phyloP scores from a whole-genome alignment of 2,888 invertebrate species.

The Neria commutata region DNA sequence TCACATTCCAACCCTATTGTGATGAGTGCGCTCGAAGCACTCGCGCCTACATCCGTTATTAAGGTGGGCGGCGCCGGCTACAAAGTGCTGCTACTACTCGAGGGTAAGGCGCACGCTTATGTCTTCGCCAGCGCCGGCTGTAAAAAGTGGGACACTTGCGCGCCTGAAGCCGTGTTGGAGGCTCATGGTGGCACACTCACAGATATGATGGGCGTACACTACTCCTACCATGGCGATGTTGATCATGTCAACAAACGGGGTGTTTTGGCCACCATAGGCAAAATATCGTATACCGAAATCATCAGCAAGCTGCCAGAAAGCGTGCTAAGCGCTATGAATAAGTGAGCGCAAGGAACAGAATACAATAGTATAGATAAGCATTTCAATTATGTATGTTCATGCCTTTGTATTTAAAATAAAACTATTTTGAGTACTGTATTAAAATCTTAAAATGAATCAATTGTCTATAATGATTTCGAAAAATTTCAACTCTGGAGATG shows the following conservation, averaged over 20 bases:
- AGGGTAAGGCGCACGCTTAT: slow-evolving; percentile 95
- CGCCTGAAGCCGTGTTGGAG: slow-evolving; percentile 90
- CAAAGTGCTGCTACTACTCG: slow-evolving; percentile 80
- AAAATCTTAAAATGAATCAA: too few relatives aligned
- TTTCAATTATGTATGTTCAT: too few relatives aligned
- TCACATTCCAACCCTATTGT: slow-evolving; percentile 88
- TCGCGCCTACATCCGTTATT: slow-evolving; percentile 82
- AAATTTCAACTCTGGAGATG: too few relatives aligned
- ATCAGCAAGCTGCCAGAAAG: slow-evolving; percentile 75
- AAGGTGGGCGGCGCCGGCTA: slow-evolving; percentile 96
- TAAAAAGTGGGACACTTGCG: slow-evolving; percentile 99
- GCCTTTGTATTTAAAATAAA: too few relatives aligned
- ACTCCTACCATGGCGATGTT: slow-evolving; percentile 71
- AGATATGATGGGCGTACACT: slow-evolving; percentile 80
- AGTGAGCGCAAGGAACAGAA: too few relatives aligned
- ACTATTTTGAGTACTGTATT: too few relatives aligned
- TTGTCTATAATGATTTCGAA: too few relatives aligned
- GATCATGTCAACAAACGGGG: slow-evolving; percentile 78
- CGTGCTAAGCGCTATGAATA: slow-evolving; percentile 61
- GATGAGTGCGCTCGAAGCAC: slow-evolving; percentile 80
- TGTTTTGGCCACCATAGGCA: slow-evolving; percentile 84
- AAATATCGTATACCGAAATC: slow-evolving; percentile 76
- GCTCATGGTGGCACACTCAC: slow-evolving; percentile 90
- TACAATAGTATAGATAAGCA: too few relatives aligned
- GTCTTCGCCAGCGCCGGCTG: slow-evolving; percentile 95